Evolutionary conservation across 2,888 invertebrate genomes (phyloP).

Genomic region (Gari tellinella): DNA sequence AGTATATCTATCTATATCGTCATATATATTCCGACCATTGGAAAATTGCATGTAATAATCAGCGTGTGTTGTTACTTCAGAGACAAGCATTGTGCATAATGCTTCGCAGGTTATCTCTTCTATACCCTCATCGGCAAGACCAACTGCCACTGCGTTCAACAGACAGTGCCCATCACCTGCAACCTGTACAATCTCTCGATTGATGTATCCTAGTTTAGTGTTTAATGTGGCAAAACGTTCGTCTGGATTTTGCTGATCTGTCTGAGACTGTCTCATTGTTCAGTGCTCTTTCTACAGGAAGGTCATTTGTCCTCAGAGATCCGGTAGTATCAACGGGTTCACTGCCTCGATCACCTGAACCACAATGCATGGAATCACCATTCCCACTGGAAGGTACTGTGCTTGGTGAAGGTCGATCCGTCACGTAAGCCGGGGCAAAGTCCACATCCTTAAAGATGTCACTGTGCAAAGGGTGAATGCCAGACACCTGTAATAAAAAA

Average conservation of each 20-base stretch:
- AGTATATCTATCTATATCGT: too few species aligned
- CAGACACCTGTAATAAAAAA: constrained; percentile 27
- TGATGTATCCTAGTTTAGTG: too few species aligned
- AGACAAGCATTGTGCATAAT: too few species aligned
- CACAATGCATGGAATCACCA: constrained; percentile 1
- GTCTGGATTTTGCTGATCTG: neutral
- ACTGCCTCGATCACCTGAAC: neutral
- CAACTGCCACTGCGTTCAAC: too few species aligned
- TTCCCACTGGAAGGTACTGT: neutral
- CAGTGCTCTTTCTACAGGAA: neutral
- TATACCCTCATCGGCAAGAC: too few species aligned
- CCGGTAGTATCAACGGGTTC: constrained; percentile 4
- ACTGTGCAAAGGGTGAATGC: constrained; percentile 24
- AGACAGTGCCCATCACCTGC: too few species aligned
- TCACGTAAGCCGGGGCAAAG: constrained; percentile 31
- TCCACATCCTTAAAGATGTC: constrained; percentile 26
- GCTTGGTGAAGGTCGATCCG: constrained; percentile 23
- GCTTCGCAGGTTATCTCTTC: too few species aligned
- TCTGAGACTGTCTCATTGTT: neutral
- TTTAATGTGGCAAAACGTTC: too few species aligned
- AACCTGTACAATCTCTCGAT: too few species aligned
- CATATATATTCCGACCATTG: too few species aligned
- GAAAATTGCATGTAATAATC: too few species aligned
- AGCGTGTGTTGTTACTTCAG: too few species aligned
- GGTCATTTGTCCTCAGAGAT: constrained; percentile 5